Conservation (phyloP, 2,888 invertebrate genomes). For the Zygothrica quintamaculata region DNA sequence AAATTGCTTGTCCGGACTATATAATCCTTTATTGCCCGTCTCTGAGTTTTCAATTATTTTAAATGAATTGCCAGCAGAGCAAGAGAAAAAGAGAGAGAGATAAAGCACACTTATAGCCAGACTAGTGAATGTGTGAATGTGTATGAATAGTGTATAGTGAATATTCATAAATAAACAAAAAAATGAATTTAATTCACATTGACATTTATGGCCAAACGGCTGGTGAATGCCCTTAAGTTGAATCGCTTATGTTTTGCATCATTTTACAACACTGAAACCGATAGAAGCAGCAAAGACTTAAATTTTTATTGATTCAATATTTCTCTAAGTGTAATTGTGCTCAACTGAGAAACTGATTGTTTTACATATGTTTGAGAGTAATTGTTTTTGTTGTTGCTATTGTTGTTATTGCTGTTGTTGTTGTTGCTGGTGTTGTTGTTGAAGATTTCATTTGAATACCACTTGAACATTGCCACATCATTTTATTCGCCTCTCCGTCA, state of each 20-base stretch:
- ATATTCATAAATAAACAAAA: constrained; percentile 28
- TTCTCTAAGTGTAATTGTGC: neutral
- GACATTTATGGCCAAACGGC: constrained; percentile 43
- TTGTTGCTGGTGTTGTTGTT: constrained; percentile 21
- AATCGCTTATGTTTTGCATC: constrained; percentile 15
- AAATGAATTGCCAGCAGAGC: constrained; percentile 40
- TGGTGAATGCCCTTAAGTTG: constrained; percentile 34
- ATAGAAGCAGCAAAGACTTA: neutral
- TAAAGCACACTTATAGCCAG: too few species aligned
- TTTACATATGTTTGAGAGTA: constrained; percentile 9
- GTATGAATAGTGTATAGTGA: neutral
- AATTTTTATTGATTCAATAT: neutral
- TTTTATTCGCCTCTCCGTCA: constrained; percentile 65
- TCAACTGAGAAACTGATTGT: constrained; percentile 5
- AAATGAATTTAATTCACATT: constrained; percentile 60
- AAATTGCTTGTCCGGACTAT: constrained; percentile 64
- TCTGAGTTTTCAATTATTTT: constrained; percentile 55
- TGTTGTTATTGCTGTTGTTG: constrained; percentile 20
- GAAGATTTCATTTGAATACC: constrained; percentile 62
- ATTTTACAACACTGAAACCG: constrained; percentile 11
- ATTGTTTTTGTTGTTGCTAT: constrained; percentile 24
- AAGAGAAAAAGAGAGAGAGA: too few species aligned
- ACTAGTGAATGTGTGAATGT: neutral
- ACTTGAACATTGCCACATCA: constrained; percentile 58
- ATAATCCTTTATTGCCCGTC: constrained; percentile 59